These are phyloP conservation scores for Mungos mungo DNA, from an alignment of 2,113 vertebrate genomes.

Conservation along the genomic window DNA sequence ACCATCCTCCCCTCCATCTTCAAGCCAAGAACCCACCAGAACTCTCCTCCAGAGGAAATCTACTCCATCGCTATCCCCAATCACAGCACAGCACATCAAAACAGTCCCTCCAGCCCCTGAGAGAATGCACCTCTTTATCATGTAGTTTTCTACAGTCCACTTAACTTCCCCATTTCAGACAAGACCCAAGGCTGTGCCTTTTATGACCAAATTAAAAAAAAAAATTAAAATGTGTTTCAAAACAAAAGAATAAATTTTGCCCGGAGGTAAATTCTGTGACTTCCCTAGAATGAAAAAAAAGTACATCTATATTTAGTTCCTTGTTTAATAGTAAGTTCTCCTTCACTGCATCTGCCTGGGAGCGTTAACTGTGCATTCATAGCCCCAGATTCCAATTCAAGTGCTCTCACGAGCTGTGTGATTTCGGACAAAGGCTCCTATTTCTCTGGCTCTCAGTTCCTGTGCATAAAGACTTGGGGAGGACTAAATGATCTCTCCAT, in stretches of 20 bases:
- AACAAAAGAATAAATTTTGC: conserved; percentile 47
- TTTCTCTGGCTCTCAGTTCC: neutral
- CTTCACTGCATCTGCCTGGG: neutral
- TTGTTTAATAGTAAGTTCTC: conserved; percentile 32
- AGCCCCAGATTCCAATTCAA: conserved; percentile 22
- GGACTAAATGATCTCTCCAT: neutral
- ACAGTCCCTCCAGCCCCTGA: neutral
- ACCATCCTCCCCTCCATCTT: neutral
- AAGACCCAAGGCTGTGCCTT: conserved; percentile 31
- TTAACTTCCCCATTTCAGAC: conserved; percentile 44
- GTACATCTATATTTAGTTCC: conserved; percentile 32
- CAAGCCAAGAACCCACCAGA: neutral
- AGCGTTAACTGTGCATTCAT: neutral
- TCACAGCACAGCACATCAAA: neutral
- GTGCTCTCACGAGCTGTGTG: neutral
- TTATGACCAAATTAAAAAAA: neutral
- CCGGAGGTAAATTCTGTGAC: conserved; percentile 9
- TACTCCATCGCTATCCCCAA: neutral
- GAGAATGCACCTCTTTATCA: neutral
- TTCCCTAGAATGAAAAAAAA: neutral
- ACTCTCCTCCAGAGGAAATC: neutral
- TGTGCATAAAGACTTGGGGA: neutral
- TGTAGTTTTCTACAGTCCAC: neutral
- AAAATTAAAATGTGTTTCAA: neutral
- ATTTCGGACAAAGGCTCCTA: neutral